These are phyloP conservation scores for Chunga burmeisteri DNA, from an alignment of 2,113 vertebrate genomes.

Conservation along the genomic window DNA sequence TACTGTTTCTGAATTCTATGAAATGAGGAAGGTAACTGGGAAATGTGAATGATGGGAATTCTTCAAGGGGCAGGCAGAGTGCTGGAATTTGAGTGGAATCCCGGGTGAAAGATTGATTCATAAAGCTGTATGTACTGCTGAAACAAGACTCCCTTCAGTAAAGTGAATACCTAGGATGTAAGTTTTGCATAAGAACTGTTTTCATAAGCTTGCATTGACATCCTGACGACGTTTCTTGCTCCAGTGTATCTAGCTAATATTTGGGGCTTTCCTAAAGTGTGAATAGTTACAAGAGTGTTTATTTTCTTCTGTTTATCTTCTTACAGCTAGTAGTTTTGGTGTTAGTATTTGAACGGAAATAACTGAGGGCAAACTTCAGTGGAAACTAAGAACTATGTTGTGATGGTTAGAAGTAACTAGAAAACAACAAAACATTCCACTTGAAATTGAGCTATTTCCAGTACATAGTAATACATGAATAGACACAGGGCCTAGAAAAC, in stretches of 20 bases:
- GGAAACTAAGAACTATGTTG: not conserved
- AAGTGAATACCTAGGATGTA: not conserved
- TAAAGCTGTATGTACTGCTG: not conserved
- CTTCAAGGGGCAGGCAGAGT: not conserved
- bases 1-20: not conserved
- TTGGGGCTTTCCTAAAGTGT: not conserved
- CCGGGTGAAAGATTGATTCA: not conserved
- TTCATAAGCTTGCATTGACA: not conserved
- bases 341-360: not conserved
- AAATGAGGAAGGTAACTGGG: not conserved
- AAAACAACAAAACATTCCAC: not conserved
- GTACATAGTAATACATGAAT: not conserved
- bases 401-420: not conserved
- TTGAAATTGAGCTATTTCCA: not conserved
- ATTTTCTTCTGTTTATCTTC: not conserved
- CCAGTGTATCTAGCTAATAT: not conserved
- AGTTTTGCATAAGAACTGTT: not conserved
- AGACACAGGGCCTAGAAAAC: not conserved
- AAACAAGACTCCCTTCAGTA: not conserved
- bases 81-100: not conserved
- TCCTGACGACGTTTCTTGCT: not conserved
- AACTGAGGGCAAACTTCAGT: not conserved
- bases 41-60: not conserved
- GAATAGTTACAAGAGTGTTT: not conserved
- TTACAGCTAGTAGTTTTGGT: not conserved